Evolutionary conservation across 2,113 vertebrate species (phyloP).

Genomic region (Stigmatopora nigra): DNA sequence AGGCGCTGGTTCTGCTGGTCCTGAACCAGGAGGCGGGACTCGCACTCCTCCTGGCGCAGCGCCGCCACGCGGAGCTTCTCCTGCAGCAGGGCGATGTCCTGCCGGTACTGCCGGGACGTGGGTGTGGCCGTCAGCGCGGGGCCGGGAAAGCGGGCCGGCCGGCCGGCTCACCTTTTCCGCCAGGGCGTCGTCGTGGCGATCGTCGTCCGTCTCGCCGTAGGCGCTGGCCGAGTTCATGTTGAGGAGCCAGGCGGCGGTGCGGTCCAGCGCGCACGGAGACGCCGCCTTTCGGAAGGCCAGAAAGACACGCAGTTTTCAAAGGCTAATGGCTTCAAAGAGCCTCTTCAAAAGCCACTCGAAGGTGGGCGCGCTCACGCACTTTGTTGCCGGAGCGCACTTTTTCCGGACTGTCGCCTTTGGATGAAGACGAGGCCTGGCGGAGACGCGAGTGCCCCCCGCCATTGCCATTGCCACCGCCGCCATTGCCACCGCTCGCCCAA

Average conservation of each 20-base stretch:
- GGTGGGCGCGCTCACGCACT: conserved; percentile 21
- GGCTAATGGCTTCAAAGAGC: too few relatives aligned
- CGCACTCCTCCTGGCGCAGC: conserved; percentile 91
- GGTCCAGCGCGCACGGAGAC: conserved; percentile 93
- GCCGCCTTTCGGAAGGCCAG: conserved; percentile 73
- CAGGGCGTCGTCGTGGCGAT: conserved; percentile 78
- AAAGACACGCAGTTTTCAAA: too few relatives aligned
- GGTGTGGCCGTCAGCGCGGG: too few relatives aligned
- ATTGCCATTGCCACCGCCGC: conserved; percentile 2
- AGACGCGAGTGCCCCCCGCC: conserved; percentile 63
- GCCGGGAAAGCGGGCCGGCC: too few relatives aligned
- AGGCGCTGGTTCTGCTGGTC: conserved; percentile 93
- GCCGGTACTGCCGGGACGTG: conserved; percentile 72
- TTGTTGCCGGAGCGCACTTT: conserved; percentile 68
- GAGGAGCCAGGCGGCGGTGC: conserved; percentile 96
- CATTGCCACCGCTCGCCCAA: conserved; percentile 56
- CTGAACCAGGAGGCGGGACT: conserved; percentile 85
- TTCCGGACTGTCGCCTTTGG: conserved; percentile 92
- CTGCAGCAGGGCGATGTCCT: conserved; percentile 90
- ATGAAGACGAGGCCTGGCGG: conserved; percentile 88
- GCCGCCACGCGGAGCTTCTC: conserved; percentile 87
- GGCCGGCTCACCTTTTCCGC: conserved; percentile 82
- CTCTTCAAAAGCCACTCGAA: too few relatives aligned
- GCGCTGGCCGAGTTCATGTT: conserved; percentile 88
- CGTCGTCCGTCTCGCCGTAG: conserved; percentile 88